These are phyloP conservation scores for Macaria liturata DNA, from an alignment of 2,888 invertebrate genomes.

Conservation along the genomic window DNA sequence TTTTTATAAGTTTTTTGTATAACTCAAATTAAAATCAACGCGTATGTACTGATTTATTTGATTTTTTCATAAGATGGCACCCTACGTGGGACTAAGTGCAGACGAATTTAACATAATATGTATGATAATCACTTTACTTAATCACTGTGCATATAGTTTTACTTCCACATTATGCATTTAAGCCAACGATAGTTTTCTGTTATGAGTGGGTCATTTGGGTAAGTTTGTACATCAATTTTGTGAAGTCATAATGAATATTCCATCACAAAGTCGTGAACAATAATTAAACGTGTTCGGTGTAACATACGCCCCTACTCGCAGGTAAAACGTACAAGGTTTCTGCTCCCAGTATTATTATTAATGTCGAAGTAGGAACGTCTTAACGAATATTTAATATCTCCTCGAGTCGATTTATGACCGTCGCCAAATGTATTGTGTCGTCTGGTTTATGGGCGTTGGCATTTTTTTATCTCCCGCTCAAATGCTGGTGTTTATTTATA, in stretches of 20 bases:
- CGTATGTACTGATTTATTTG: neutral
- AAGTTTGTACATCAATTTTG: too few species aligned
- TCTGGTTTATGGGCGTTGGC: conserved; percentile 43
- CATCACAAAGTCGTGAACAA: neutral
- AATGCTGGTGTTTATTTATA: conserved; percentile 30
- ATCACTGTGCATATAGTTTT: too few species aligned
- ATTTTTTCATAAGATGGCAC: neutral
- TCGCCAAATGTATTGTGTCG: conserved; percentile 55
- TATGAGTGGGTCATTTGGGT: too few species aligned
- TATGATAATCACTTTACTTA: too few species aligned
- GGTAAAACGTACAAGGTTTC: conserved; percentile 37
- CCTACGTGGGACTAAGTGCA: neutral
- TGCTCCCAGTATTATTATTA: conserved; percentile 72
- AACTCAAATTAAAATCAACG: neutral
- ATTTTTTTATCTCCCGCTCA: conserved; percentile 30
- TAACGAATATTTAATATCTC: conserved; percentile 79
- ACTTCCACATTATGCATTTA: too few species aligned
- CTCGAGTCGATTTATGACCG: conserved; percentile 58
- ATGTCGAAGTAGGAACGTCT: conserved; percentile 64
- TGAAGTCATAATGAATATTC: neutral
- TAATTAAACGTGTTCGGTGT: conserved; percentile 19
- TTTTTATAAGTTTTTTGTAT: too few species aligned
- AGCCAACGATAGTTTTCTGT: too few species aligned
- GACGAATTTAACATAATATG: too few species aligned
- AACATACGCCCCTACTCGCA: conserved; percentile 21